Base-by-base conservation (phyloP, 64 coral and sea anemone genomes). In the Trachythela sp. region DNA sequence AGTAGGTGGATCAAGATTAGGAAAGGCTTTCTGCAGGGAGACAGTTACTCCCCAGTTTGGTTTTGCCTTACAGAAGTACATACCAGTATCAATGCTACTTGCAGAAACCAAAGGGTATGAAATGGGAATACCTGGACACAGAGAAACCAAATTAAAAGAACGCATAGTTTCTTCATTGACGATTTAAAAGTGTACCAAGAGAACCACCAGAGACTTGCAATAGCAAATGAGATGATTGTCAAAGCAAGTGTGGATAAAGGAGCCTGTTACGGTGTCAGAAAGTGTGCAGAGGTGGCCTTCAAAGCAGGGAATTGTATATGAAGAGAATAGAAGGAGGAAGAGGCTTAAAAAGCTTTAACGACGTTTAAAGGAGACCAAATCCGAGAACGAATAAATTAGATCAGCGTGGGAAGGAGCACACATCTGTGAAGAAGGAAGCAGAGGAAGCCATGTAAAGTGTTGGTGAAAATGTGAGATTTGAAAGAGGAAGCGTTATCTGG, bases 21-120 rank as follows among this genome's bases (percentile, higher is more conserved):
- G 48, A 77, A 68, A 37, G 64, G 37, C n/a, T 89, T 89, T 32
- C 60, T 76, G 18, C 88, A 89, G 77, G 88, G 67, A 18, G 67
- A 89, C 42, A 77, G 88, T 89, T 89, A 89, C 45, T 89, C 88
- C 67, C 60, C 88, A 80, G 89, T 90, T 84, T 76, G 89, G n/a
- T 90, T 90, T 68, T 84, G 80, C 48, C 51, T 90, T 13, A 48
- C 77, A 24, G 89, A 90, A 51, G n/a, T n/a, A n/a, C n/a, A 85
- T 90, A 85, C 89, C 89, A 29, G 45, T 90, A 36, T 90, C 77
- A 30, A 85, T 39, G 33, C 52, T 90, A 31, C 72, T 90, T 20
- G 70, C 48, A 31, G 59, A 89, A 64, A 89, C 9, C 36, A 10
- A 39, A 11, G 87, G 87, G 11, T 89, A 89, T 24, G 36, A 48